Percentiles rank a stretch among this genome's conserved stretches.
Conservation (phyloP, 2,113 vertebrate genomes). For the Uropsilus gracilis region DNA sequence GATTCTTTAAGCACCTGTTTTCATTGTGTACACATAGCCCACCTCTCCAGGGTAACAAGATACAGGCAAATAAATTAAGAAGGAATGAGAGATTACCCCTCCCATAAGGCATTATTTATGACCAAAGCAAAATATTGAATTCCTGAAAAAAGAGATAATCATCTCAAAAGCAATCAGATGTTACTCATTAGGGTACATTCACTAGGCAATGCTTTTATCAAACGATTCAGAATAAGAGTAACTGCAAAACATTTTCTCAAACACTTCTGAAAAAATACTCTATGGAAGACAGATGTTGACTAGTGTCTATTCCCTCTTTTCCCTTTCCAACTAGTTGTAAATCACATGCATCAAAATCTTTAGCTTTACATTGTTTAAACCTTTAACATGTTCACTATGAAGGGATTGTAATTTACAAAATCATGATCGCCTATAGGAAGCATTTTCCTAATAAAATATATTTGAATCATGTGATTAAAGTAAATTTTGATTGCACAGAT, state of each 20-base stretch:
- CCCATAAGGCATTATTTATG: not conserved
- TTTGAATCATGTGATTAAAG: not conserved
- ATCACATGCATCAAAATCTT: not conserved
- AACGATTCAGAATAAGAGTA: conserved; percentile 13
- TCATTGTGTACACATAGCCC: not conserved
- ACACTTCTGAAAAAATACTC: not conserved
- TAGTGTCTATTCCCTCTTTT: not conserved
- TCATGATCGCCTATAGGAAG: not conserved
- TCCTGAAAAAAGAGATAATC: not conserved
- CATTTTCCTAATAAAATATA: not conserved
- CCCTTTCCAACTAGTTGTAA: not conserved
- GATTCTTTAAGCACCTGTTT: not conserved
- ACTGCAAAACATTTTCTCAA: conserved; percentile 3
- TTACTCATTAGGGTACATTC: not conserved
- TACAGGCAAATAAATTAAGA: not conserved
- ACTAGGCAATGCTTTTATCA: not conserved
- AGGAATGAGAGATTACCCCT: not conserved
- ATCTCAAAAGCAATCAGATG: not conserved
- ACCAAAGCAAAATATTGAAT: not conserved
- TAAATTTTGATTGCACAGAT: not conserved
- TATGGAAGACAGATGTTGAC: not conserved
- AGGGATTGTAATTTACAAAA: conserved; percentile 15
- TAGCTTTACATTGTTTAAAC: not conserved
- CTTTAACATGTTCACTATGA: not conserved
- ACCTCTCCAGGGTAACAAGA: not conserved